Conservation (phyloP, 1,140 invertebrate genomes). For the Colletes gigas region DNA sequence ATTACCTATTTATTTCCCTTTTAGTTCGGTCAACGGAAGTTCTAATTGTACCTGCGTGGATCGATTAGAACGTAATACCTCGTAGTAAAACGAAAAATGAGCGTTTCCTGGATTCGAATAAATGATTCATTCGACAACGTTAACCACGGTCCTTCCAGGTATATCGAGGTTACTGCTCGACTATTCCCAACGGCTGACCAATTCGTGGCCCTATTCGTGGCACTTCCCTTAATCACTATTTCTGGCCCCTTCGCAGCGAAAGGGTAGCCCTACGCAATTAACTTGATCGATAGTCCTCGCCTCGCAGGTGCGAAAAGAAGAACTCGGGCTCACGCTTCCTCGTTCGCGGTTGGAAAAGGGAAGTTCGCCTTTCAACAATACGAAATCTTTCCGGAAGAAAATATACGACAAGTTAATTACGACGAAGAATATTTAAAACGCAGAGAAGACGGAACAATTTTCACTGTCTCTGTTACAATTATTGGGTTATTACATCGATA, state of each 20-base stretch:
- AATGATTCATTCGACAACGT: constrained; percentile 9
- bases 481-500: too few species aligned
- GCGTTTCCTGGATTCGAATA: background rate
- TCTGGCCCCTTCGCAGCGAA: background rate
- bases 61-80: background rate
- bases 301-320: constrained; percentile 17
- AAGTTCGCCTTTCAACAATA: background rate
- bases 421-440: too few species aligned
- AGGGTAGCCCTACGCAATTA: constrained; percentile 20
- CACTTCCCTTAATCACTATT: constrained; percentile 20
- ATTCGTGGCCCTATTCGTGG: background rate
- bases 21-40: background rate
- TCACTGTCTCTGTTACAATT: too few species aligned
- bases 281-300: constrained; percentile 20
- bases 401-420: too few species aligned
- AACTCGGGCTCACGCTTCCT: background rate
- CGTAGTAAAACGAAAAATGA: background rate
- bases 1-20: too few species aligned
- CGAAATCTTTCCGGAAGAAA: too few species aligned
- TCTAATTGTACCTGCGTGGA: background rate
- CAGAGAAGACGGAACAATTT: too few species aligned
- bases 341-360: too few species aligned
- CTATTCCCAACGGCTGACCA: background rate
- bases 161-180: constrained; percentile 31
- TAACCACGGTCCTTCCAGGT: background rate